These are phyloP conservation scores for Phyllostomus hastatus DNA, from an alignment of 2,113 vertebrate species.

Conservation along the genomic window DNA sequence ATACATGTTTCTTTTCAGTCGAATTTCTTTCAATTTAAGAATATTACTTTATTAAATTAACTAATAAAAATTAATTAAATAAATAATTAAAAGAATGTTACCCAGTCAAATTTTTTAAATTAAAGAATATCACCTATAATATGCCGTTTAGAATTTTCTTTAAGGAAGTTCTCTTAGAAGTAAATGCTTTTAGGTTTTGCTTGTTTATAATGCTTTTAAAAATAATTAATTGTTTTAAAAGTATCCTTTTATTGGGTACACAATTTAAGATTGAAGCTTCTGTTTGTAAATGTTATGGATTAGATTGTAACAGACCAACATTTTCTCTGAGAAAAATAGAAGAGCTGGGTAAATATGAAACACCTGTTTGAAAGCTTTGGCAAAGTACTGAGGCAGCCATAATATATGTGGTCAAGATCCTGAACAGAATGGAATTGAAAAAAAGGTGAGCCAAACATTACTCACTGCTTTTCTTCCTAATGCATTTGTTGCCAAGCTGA, in stretches of 20 bases:
- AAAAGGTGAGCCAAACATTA: neutral
- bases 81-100: too few relatives aligned
- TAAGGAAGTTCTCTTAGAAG: neutral
- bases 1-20: neutral
- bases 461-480: neutral
- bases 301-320: neutral
- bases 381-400: neutral
- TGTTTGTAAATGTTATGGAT: constrained; percentile 29
- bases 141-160: neutral
- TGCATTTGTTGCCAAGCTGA: neutral
- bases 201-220: neutral
- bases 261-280: neutral
- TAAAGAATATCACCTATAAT: neutral
- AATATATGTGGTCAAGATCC: neutral
- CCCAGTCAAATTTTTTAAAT: too few relatives aligned
- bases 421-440: neutral
- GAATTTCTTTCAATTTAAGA: neutral
- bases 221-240: neutral
- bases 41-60: too few relatives aligned
- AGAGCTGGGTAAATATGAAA: neutral
- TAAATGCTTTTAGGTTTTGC: neutral
- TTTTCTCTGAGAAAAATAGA: neutral
- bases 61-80: too few relatives aligned
- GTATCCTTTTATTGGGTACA: neutral
- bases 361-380: neutral